Base-by-base conservation (phyloP, 1,140 invertebrate genomes). In the Anadara kagoshimensis region DNA sequence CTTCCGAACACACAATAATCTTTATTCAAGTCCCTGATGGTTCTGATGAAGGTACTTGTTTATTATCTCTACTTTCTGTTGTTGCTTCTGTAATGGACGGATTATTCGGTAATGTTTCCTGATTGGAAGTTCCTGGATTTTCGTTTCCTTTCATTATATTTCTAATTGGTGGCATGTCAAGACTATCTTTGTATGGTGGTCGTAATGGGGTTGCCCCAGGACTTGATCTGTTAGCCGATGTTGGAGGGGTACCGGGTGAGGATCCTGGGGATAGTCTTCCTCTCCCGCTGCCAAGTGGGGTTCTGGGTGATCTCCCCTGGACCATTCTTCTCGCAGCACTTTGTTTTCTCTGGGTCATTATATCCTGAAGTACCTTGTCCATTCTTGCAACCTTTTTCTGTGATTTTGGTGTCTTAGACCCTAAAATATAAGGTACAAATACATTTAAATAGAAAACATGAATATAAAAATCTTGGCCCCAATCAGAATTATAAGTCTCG, bases 381-480 rank as follows among this genome's bases (percentile, higher is more conserved):
- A 80, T 80, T 29, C 63, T 72, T 24, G 78, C 78, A n/a, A 80
- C 76, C 49, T 75, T 75, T 57, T 75, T 80, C 44, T 75, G 69
- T 18, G 78, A 72, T 24, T 69, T 74, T 26, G 73, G 76, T 3
- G 78, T 78, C 47, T 71, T 78, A 20, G 44, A 41, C 24, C 72
- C 66, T 66, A 51, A 11, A 73, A 72, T 66, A 8, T 5, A 44
- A 57, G 0, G 29, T 36, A 36, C 29, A 36, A 36, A 36, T 3
- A 36, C 29, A 36, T 36, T n/a, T n/a, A n/a, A n/a, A n/a, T n/a
- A n/a, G n/a, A n/a, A n/a, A 7, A 36, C 7, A 36, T 3, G 29
- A 36, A 36, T 36, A 36, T 36, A 36, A 36, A 36, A 3, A 2
- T 7, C 29, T 26, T 14, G 54, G 16, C 8, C 36, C 11, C 26